Conservation (phyloP, 2,888 invertebrate genomes). For the Tinea semifulvella region DNA sequence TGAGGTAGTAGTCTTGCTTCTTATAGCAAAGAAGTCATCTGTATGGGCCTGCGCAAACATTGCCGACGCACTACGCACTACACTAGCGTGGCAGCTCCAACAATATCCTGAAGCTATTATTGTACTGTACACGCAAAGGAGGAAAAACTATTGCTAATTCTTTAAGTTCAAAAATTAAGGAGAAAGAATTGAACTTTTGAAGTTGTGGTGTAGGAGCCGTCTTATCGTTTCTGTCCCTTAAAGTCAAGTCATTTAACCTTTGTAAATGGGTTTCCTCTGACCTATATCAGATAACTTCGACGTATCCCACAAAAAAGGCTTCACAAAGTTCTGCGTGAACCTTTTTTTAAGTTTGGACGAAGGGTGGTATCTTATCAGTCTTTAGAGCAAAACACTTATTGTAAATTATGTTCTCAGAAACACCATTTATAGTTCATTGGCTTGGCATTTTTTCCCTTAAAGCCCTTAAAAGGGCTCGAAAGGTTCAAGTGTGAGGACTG, state of each 20-base stretch:
- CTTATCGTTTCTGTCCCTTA: conserved; percentile 5
- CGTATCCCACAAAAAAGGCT: conserved; percentile 37
- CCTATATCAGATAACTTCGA: conserved; percentile 39
- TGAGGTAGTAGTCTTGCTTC: no score
- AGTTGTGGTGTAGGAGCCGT: conserved; percentile 3
- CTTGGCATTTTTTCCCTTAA: background rate
- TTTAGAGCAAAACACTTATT: conserved; percentile 38
- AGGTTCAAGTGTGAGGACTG: background rate
- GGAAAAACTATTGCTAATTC: conserved; percentile 6
- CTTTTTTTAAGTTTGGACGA: conserved; percentile 27
- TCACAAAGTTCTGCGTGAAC: conserved; percentile 34
- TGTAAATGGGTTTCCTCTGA: conserved; percentile 17
- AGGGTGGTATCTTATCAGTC: conserved; percentile 46
- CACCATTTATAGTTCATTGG: conserved; percentile 3
- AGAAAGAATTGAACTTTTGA: background rate
- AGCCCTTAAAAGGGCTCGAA: background rate
- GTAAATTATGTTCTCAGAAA: conserved; percentile 43
- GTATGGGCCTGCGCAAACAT: no score
- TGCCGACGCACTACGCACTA: no score
- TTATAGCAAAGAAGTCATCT: no score
- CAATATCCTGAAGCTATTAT: no score
- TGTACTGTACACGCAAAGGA: no score
- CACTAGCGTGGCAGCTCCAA: no score
- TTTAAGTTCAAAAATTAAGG: background rate
- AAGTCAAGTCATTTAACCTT: conserved; percentile 15